Evolutionary conservation across 2,113 vertebrate genomes (phyloP).

Genomic region (Centropus unirufus): DNA sequence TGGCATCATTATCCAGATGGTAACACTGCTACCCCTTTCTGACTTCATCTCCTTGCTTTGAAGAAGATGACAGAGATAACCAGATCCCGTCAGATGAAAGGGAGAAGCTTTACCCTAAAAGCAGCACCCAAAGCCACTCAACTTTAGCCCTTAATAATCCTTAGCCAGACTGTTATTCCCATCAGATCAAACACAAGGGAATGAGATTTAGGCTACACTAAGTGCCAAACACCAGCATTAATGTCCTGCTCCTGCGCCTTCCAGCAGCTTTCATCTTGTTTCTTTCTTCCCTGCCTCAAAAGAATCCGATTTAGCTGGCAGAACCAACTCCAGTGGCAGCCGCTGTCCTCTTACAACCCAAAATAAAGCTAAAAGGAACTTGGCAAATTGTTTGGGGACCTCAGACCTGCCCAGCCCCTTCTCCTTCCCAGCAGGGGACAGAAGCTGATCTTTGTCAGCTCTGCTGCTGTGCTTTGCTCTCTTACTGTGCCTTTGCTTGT

Average conservation of each 20-base stretch:
- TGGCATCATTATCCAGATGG: constrained; percentile 48
- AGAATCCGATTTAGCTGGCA: not conserved
- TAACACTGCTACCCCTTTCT: constrained; percentile 15
- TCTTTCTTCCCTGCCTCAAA: not conserved
- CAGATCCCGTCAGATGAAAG: constrained; percentile 43
- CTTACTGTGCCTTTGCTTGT: not conserved
- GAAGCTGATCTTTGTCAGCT: not conserved
- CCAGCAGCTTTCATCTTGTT: not conserved
- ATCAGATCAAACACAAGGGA: constrained; percentile 29
- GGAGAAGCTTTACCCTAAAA: constrained; percentile 12
- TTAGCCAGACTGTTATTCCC: constrained; percentile 3
- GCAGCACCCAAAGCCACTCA: constrained; percentile 9
- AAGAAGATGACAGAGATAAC: constrained; percentile 44
- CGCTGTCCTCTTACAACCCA: not conserved
- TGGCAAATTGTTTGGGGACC: not conserved
- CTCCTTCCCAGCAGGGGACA: not conserved
- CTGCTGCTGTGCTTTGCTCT: not conserved
- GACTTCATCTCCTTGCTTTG: constrained; percentile 23
- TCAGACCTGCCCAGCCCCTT: not conserved
- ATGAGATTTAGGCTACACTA: not conserved
- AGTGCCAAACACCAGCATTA: not conserved
- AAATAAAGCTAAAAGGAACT: not conserved
- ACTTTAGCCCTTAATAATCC: constrained; percentile 1
- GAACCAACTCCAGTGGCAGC: not conserved
- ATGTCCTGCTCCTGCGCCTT: not conserved